Conservation (phyloP, 2,113 vertebrate species). For the Thomomys bottae region DNA sequence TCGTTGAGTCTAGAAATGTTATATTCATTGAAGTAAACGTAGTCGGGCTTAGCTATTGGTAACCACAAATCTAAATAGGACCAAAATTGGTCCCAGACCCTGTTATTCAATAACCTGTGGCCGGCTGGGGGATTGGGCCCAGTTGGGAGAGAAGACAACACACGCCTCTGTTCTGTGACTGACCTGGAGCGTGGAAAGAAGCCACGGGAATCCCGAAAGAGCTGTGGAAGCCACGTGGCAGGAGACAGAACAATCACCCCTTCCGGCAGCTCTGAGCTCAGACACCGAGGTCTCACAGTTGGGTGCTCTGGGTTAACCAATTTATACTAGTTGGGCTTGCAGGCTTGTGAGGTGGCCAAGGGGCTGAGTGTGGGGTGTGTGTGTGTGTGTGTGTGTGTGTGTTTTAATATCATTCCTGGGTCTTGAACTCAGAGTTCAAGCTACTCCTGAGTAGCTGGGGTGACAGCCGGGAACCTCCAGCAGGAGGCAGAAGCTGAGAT, state of each 20-base stretch:
- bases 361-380: too few species aligned
- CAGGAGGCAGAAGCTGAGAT: too few species aligned
- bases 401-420: too few species aligned
- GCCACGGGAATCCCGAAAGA: too few species aligned
- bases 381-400: too few species aligned
- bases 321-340: not conserved
- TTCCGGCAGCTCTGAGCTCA: not conserved
- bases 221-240: too few species aligned
- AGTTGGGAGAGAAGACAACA: not conserved
- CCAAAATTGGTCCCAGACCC: not conserved
- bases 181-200: too few species aligned
- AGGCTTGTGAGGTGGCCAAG: not conserved
- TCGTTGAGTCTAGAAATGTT: not conserved
- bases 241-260: too few species aligned
- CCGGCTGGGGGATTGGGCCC: not conserved
- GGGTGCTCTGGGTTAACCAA: not conserved
- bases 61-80: not conserved
- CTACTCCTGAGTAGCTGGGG: too few species aligned
- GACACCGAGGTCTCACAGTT: constrained; percentile 5
- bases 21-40: not conserved
- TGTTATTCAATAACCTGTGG: not conserved
- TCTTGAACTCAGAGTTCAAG: too few species aligned
- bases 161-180: too few species aligned
- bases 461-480: too few species aligned
- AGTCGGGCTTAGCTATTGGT: not conserved